Conservation (phyloP, 2,888 invertebrate species). For the Caprella mutica region DNA sequence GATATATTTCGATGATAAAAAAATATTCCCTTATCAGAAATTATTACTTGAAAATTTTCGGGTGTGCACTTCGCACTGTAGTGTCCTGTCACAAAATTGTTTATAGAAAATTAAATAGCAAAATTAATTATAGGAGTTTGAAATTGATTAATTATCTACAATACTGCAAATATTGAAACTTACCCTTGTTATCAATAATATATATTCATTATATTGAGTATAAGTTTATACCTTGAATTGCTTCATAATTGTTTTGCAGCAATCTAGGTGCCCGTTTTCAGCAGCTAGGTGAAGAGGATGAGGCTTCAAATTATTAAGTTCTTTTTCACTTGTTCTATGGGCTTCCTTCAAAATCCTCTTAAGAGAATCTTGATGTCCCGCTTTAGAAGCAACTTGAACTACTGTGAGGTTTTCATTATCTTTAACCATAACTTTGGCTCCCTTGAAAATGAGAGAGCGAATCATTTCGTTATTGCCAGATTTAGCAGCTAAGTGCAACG, state of each 20-base stretch:
- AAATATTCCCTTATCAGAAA: too few relatives aligned
- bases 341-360: not conserved
- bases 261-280: constrained; percentile 18
- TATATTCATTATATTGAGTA: too few relatives aligned
- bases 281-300: constrained; percentile 27
- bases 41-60: too few relatives aligned
- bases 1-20: too few relatives aligned
- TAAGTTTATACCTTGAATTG: constrained; percentile 5
- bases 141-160: too few relatives aligned
- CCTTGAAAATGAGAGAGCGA: not conserved
- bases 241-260: constrained; percentile 15
- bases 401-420: constrained; percentile 1
- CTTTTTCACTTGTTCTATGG: not conserved
- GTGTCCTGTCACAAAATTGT: too few relatives aligned
- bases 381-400: not conserved
- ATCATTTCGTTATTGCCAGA: constrained; percentile 9
- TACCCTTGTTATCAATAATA: too few relatives aligned
- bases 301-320: constrained; percentile 5
- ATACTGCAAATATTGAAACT: too few relatives aligned
- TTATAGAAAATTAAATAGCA: too few relatives aligned
- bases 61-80: too few relatives aligned
- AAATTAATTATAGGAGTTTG: too few relatives aligned
- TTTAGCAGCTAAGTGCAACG: constrained; percentile 7
- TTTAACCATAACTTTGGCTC: not conserved
- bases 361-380: not conserved